Percentiles rank a stretch among this genome's conserved stretches.
Conservation (phyloP, 1,140 invertebrate species). For the Brevipalpus yothersi region DNA sequence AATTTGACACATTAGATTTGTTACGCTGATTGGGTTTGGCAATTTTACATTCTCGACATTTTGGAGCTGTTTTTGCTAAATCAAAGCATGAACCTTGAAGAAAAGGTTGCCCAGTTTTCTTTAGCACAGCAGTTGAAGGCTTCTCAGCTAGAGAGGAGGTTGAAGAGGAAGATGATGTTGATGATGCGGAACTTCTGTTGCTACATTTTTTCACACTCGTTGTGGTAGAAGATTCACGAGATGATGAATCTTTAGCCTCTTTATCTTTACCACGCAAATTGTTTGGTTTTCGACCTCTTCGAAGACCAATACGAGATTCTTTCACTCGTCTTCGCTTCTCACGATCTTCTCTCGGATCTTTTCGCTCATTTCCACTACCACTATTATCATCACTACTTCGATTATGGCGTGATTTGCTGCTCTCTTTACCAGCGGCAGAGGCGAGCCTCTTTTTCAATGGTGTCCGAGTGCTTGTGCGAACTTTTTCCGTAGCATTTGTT, state of each 20-base stretch:
- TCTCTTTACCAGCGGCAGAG: neutral
- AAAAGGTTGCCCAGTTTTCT: slow-evolving; percentile 53
- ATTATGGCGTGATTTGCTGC: slow-evolving; percentile 23
- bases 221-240: too few species aligned
- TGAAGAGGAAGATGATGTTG: too few species aligned
- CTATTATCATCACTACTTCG: slow-evolving; percentile 34
- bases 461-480: slow-evolving; percentile 1
- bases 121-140: too few species aligned
- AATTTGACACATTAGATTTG: slow-evolving; percentile 56
- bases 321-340: neutral
- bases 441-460: slow-evolving; percentile 1
- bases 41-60: slow-evolving; percentile 61
- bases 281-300: slow-evolving; percentile 5
- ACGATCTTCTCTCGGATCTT: slow-evolving; percentile 6
- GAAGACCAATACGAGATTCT: slow-evolving; percentile 6
- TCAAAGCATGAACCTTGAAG: slow-evolving; percentile 58
- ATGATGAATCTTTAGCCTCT: too few species aligned
- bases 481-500: slow-evolving; percentile 11
- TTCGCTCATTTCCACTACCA: slow-evolving; percentile 15
- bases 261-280: neutral
- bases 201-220: too few species aligned
- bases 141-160: too few species aligned
- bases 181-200: too few species aligned
- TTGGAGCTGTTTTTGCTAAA: slow-evolving; percentile 57
- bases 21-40: slow-evolving; percentile 55